Evolutionary conservation across 2,797 vertebrate genomes (phyloP).

Genomic region (Sebastes hubbsi): DNA sequence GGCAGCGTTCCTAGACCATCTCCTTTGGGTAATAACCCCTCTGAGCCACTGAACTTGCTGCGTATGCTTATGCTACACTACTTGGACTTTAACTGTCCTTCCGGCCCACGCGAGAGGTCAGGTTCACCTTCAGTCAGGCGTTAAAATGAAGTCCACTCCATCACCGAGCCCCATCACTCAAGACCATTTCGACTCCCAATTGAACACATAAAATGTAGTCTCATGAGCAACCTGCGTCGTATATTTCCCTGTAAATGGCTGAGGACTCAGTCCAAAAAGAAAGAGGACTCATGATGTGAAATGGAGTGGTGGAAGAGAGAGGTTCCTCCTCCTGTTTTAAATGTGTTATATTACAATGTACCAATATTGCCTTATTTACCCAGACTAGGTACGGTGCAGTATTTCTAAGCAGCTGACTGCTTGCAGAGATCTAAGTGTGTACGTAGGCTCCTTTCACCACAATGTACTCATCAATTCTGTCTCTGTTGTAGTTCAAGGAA

Average conservation of each 20-base stretch:
- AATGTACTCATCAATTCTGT: slow-evolving; percentile 32
- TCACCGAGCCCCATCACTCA: slow-evolving; percentile 60
- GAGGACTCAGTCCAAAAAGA: slow-evolving; percentile 6
- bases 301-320: background rate
- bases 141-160: slow-evolving; percentile 68
- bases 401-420: background rate
- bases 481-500: slow-evolving; percentile 29
- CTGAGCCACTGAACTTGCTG: slow-evolving; percentile 51
- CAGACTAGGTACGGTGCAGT: background rate
- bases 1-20: slow-evolving; percentile 53
- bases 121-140: slow-evolving; percentile 73
- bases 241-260: slow-evolving; percentile 58
- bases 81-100: slow-evolving; percentile 56
- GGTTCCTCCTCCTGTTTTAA: background rate
- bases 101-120: slow-evolving; percentile 54
- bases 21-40: slow-evolving; percentile 68
- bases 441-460: slow-evolving; percentile 1
- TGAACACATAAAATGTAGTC: slow-evolving; percentile 68
- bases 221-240: slow-evolving; percentile 56
- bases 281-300: slow-evolving; percentile 29
- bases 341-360: background rate
- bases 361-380: slow-evolving; percentile 3
- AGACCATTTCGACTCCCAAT: slow-evolving; percentile 58
- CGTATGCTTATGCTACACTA: slow-evolving; percentile 53
- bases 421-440: background rate